These are phyloP conservation scores for Zapornia atra DNA, from an alignment of 2,113 vertebrate species.

Conservation along the genomic window DNA sequence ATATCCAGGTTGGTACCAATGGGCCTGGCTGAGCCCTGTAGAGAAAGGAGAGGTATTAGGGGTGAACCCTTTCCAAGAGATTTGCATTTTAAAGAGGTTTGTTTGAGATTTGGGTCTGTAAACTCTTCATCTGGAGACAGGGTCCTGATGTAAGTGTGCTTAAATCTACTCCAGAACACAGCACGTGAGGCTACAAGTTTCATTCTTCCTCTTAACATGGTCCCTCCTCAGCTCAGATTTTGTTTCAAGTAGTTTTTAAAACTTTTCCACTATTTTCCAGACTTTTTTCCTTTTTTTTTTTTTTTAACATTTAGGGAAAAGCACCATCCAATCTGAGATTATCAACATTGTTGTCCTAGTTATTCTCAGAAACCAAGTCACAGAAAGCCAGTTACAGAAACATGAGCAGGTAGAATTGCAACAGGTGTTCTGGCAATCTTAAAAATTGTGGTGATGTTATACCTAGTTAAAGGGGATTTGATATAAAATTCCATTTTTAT, in stretches of 20 bases:
- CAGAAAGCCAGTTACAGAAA: background rate
- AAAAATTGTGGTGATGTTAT: background rate
- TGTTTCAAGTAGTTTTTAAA: background rate
- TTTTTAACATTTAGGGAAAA: background rate
- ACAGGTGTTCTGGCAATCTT: background rate
- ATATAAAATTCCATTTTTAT: background rate
- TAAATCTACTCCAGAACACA: background rate
- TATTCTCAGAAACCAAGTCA: background rate
- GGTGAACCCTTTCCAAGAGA: background rate
- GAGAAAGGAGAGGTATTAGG: background rate
- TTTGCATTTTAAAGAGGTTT: conserved; percentile 14
- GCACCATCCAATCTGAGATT: background rate
- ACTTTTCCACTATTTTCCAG: background rate
- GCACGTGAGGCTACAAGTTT: background rate
- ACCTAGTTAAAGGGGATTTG: background rate
- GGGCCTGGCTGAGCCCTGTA: background rate
- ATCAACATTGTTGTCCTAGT: background rate
- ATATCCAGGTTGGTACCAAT: background rate
- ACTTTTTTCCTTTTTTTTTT: too few species aligned
- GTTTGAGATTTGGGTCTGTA: background rate
- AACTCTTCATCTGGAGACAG: background rate
- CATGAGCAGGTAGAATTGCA: background rate
- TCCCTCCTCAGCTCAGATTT: background rate
- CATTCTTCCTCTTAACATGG: background rate
- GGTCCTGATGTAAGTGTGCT: background rate